These are phyloP conservation scores for Chromobotia macracanthus DNA, from an alignment of 2,797 vertebrate genomes.

Conservation along the genomic window DNA sequence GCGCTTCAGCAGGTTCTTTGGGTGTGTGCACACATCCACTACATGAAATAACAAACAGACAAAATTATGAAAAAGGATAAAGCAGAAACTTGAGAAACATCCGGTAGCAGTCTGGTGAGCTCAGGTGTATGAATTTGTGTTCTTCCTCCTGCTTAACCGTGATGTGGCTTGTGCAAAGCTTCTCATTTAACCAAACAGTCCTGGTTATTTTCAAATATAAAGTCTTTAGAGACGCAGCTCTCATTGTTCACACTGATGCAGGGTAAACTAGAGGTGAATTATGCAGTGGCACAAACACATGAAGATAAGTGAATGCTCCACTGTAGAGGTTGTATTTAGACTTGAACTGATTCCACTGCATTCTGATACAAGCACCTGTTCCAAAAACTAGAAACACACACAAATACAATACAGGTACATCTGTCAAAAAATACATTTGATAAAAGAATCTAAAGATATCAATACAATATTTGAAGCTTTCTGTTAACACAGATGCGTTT, in stretches of 20 bases:
- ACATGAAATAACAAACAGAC: not conserved
- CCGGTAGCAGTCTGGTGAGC: slow-evolving; percentile 53
- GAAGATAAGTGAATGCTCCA: slow-evolving; percentile 75
- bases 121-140: slow-evolving; percentile 63
- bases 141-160: slow-evolving; percentile 62
- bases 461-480: slow-evolving; percentile 5
- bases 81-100: too few species aligned
- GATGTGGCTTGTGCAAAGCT: slow-evolving; percentile 64
- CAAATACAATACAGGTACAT: not conserved
- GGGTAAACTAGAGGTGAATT: slow-evolving; percentile 79
- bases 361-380: slow-evolving; percentile 73
- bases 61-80: slow-evolving; percentile 35
- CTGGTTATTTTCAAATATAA: slow-evolving; percentile 64
- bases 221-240: slow-evolving; percentile 63
- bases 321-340: slow-evolving; percentile 67
- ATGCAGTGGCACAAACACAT: slow-evolving; percentile 76
- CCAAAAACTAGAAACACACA: slow-evolving; percentile 30
- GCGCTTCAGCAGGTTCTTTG: slow-evolving; percentile 2
- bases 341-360: slow-evolving; percentile 73
- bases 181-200: slow-evolving; percentile 69
- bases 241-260: slow-evolving; percentile 73
- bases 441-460: not conserved
- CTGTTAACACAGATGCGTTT: not conserved
- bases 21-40: slow-evolving; percentile 4
- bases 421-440: not conserved